Conservation (phyloP, 2,888 invertebrate genomes). For the Drosophila tripunctata region DNA sequence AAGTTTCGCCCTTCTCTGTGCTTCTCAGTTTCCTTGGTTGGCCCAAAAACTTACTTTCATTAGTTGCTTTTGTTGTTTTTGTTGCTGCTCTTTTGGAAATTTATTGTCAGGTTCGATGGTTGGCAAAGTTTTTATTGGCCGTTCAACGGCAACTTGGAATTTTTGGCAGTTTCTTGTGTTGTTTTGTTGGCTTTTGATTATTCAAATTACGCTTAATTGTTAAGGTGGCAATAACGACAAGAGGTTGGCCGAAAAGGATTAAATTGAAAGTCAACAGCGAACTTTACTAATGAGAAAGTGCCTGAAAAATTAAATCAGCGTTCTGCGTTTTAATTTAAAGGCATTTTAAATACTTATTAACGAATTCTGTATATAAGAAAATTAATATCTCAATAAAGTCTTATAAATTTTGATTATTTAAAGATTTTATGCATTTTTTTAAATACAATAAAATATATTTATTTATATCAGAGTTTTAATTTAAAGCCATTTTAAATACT, state of each 20-base stretch:
- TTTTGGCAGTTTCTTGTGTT: conserved; percentile 46
- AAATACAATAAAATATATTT: no score
- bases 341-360: no score
- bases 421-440: no score
- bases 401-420: no score
- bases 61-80: conserved; percentile 70
- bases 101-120: conserved; percentile 76
- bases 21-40: neutral
- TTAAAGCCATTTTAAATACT: no score
- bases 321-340: neutral
- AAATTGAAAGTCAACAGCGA: neutral
- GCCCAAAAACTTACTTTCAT: conserved; percentile 70
- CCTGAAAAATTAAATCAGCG: neutral
- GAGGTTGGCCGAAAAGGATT: conserved; percentile 20
- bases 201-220: conserved; percentile 75
- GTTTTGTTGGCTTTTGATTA: conserved; percentile 77
- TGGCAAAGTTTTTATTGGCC: conserved; percentile 72
- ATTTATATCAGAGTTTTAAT: no score
- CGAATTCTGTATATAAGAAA: no score
- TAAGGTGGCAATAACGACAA: conserved; percentile 60
- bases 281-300: neutral
- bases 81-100: conserved; percentile 50
- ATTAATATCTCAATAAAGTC: no score
- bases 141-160: conserved; percentile 35
- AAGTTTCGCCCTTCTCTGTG: conserved; percentile 54